A percentile compares a stretch with the other conserved stretches of the same genome.
Evolutionary conservation across 2,888 invertebrate species (phyloP).

Genomic region (Synanthedon tipuliformis): DNA sequence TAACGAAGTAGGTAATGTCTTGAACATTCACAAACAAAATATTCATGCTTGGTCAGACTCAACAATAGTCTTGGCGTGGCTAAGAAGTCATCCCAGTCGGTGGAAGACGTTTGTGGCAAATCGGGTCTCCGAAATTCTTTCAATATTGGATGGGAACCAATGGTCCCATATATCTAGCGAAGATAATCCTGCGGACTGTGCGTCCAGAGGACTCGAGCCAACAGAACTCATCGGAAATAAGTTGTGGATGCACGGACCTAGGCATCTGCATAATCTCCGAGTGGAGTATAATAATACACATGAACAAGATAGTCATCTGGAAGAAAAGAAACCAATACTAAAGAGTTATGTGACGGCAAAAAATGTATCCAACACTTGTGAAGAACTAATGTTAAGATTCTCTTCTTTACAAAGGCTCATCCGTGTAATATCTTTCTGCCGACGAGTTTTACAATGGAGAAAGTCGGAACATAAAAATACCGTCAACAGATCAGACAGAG

Average conservation of each 20-base stretch:
- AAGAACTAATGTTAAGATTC: conserved; percentile 1
- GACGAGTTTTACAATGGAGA: conserved; percentile 2
- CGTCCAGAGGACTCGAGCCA: conserved; percentile 4
- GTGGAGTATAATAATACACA: no score
- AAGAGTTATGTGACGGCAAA: background rate
- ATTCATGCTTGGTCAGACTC: conserved; percentile 15
- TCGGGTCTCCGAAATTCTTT: conserved; percentile 10
- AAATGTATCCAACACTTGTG: background rate
- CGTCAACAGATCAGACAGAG: no score
- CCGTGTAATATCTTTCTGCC: conserved; percentile 3
- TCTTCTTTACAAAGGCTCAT: conserved; percentile 3
- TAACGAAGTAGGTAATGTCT: no score
- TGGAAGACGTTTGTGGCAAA: conserved; percentile 18
- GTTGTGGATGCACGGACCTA: background rate
- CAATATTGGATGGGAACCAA: conserved; percentile 1
- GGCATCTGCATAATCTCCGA: no score
- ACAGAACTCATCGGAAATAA: no score
- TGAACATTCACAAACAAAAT: no score
- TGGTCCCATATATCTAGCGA: conserved; percentile 6
- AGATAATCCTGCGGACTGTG: conserved; percentile 8
- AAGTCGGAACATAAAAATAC: background rate
- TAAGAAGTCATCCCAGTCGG: conserved; percentile 5
- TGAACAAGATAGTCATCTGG: no score
- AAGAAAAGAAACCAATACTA: background rate
- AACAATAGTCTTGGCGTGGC: conserved; percentile 12